Percentiles rank a stretch among this genome's conserved stretches.
These are phyloP conservation scores for Pseudochromis fuscus DNA, from an alignment of 2,797 vertebrate species.

Conservation along the genomic window DNA sequence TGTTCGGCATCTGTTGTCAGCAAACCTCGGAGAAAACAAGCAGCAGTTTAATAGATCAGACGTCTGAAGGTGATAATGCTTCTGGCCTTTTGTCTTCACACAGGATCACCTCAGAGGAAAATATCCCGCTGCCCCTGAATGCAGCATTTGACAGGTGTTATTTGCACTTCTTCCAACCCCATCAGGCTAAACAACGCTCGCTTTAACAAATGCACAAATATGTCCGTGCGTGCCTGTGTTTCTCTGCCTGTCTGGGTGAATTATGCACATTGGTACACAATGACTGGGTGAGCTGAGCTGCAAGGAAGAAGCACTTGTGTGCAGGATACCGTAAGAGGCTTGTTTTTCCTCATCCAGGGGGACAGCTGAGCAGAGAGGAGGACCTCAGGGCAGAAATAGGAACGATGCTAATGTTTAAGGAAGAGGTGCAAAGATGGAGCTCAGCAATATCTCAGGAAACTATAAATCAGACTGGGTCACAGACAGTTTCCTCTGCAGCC, in stretches of 20 bases:
- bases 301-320: conserved; percentile 72
- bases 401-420: background rate
- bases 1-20: conserved; percentile 38
- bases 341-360: conserved; percentile 30
- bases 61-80: conserved; percentile 36
- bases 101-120: conserved; percentile 58
- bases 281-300: conserved; percentile 5
- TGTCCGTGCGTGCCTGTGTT: conserved; percentile 7
- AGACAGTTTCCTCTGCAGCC: conserved; percentile 2
- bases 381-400: background rate
- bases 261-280: conserved; percentile 22
- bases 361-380: background rate
- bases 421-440: too few species aligned
- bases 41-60: conserved; percentile 50
- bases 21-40: conserved; percentile 10
- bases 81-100: conserved; percentile 30
- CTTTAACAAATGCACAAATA: background rate
- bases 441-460: background rate
- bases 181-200: background rate
- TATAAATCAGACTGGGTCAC: background rate
- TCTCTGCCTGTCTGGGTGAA: conserved; percentile 16
- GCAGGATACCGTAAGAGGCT: conserved; percentile 40
- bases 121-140: conserved; percentile 19
- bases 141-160: conserved; percentile 19
- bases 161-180: too few species aligned